Conservation (phyloP, 2,888 invertebrate species). For the Ectropis crepuscularia region DNA sequence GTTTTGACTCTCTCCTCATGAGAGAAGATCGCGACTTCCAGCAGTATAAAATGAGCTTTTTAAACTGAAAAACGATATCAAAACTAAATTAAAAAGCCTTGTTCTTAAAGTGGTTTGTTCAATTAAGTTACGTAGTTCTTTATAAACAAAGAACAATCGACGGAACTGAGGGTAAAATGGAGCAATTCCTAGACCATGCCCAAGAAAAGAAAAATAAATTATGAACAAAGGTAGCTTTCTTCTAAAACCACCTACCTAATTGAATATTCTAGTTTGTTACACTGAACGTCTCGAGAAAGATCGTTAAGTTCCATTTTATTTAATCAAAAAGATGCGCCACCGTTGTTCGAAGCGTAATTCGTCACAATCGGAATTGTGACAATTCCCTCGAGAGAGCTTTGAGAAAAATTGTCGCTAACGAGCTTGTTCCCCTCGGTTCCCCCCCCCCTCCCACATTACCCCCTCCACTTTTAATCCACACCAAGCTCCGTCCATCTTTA, state of each 20-base stretch:
- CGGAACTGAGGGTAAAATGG: too few species aligned
- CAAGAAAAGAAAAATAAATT: conserved; percentile 4
- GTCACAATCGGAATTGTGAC: conserved; percentile 82
- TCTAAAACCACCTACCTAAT: conserved; percentile 9
- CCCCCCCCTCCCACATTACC: conserved; percentile 50
- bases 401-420: conserved; percentile 84
- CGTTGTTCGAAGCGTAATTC: conserved; percentile 74
- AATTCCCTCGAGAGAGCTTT: conserved; percentile 78
- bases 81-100: too few species aligned
- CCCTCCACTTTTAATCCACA: conserved; percentile 72
- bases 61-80: too few species aligned
- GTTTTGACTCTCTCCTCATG: too few species aligned
- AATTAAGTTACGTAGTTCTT: too few species aligned
- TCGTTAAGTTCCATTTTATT: conserved; percentile 61
- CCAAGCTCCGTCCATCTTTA: conserved; percentile 57
- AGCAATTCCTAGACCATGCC: too few species aligned
- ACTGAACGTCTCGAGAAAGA: conserved; percentile 26
- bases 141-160: too few species aligned
- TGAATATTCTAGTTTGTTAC: conserved; percentile 32
- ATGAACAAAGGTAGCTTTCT: conserved; percentile 1
- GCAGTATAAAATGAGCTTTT: too few species aligned
- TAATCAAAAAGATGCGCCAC: conserved; percentile 63
- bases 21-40: too few species aligned
- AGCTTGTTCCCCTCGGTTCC: conserved; percentile 62
- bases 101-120: too few species aligned